Evolutionary conservation across 1,140 invertebrate species (phyloP).

Genomic region (Drosophila malerkotliana): DNA sequence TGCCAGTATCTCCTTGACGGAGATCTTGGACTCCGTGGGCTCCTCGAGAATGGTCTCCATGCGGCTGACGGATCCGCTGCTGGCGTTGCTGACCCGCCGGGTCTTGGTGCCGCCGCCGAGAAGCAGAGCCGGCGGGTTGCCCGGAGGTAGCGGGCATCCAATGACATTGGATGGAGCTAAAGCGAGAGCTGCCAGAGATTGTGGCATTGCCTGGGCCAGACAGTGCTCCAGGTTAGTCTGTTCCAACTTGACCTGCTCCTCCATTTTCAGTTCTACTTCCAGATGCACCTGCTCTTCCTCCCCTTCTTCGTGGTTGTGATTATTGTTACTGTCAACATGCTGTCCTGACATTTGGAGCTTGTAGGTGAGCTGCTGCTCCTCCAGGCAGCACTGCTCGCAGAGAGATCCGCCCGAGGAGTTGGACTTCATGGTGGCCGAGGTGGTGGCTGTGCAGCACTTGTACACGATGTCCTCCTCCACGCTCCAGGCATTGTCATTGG

Average conservation of each 20-base stretch:
- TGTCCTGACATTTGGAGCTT: slow-evolving; percentile 60
- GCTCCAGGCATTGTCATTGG: slow-evolving; percentile 77
- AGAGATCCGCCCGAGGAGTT: slow-evolving; percentile 34
- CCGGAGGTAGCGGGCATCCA: background rate
- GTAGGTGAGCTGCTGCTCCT: slow-evolving; percentile 68
- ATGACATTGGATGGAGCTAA: background rate
- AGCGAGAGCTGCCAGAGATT: background rate
- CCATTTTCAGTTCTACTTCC: background rate
- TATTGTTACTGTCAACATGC: slow-evolving; percentile 56
- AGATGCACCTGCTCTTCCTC: background rate
- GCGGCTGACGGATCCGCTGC: slow-evolving; percentile 86
- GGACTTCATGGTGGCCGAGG: slow-evolving; percentile 20
- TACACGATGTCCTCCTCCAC: slow-evolving; percentile 78
- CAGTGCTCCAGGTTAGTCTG: background rate
- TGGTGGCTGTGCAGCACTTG: slow-evolving; percentile 60
- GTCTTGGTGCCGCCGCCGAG: slow-evolving; percentile 43
- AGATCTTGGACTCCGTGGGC: slow-evolving; percentile 89
- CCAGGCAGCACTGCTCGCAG: slow-evolving; percentile 67
- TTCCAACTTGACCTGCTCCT: background rate
- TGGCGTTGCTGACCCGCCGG: slow-evolving; percentile 84
- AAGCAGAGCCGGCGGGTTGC: background rate
- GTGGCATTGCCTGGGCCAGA: too few species aligned
- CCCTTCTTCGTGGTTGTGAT: slow-evolving; percentile 2
- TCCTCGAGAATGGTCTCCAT: slow-evolving; percentile 94
- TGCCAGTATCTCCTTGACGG: slow-evolving; percentile 91